Evolutionary conservation across 2,113 vertebrate species (phyloP).

Genomic region (Carassius auratus): DNA sequence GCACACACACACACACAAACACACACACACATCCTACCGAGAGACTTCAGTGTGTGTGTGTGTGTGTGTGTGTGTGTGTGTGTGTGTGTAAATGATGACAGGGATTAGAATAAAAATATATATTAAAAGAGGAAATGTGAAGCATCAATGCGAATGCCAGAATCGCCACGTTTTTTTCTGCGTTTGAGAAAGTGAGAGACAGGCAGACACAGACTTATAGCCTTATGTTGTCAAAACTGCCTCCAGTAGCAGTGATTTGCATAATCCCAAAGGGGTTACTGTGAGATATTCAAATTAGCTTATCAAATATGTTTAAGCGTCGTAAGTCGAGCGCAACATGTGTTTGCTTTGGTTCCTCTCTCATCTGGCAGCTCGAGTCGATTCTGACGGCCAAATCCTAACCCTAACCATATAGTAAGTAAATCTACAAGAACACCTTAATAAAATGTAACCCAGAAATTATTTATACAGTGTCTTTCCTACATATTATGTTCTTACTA

Average conservation of each 20-base stretch:
- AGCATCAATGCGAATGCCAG: slow-evolving; percentile 59
- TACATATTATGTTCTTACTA: too few relatives aligned
- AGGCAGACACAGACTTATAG: slow-evolving; percentile 21
- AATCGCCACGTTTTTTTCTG: not conserved
- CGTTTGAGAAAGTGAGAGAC: slow-evolving; percentile 22
- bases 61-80: slow-evolving; percentile 27
- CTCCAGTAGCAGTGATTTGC: slow-evolving; percentile 32
- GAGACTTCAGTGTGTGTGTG: slow-evolving; percentile 44
- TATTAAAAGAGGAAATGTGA: slow-evolving; percentile 61
- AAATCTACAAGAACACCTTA: too few relatives aligned
- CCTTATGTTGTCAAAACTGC: slow-evolving; percentile 39
- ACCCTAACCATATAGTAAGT: too few relatives aligned
- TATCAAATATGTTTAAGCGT: slow-evolving; percentile 34
- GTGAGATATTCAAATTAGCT: slow-evolving; percentile 42
- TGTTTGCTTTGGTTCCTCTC: not conserved
- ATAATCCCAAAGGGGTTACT: slow-evolving; percentile 38
- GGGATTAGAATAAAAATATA: slow-evolving; percentile 68
- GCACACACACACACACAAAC: slow-evolving; percentile 40
- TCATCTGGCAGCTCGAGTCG: not conserved
- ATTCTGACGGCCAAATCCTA: too few relatives aligned
- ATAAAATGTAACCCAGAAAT: too few relatives aligned
- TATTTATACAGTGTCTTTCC: too few relatives aligned
- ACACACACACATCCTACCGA: slow-evolving; percentile 48
- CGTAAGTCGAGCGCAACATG: slow-evolving; percentile 22
- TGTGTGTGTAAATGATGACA: slow-evolving; percentile 55